A percentile compares a stretch with the other conserved stretches of the same genome.
Evolutionary conservation across 2,797 vertebrate genomes (phyloP).

Genomic region (Falco biarmicus): DNA sequence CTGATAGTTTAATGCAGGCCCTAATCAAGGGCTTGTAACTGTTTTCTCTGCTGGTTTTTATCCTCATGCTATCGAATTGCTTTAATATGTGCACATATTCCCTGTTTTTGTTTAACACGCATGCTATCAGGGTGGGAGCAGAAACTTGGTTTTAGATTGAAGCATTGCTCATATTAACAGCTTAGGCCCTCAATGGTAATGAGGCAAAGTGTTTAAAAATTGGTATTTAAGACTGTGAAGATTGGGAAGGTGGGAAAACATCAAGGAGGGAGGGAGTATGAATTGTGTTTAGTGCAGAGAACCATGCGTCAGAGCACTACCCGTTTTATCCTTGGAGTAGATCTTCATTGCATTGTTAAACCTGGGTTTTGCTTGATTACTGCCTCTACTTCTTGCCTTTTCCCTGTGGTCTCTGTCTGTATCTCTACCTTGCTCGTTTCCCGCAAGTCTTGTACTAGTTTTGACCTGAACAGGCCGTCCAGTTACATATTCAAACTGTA

Average conservation of each 20-base stretch:
- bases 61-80: constrained; percentile 13
- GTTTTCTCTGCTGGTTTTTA: constrained; percentile 60
- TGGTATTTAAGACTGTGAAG: not conserved
- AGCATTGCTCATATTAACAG: not conserved
- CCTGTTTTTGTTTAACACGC: not conserved
- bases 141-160: not conserved
- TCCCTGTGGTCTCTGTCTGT: accelerated
- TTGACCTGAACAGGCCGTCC: too few species aligned
- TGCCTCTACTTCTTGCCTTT: not conserved
- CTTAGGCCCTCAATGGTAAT: not conserved
- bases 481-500: accelerated
- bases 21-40: constrained; percentile 74
- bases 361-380: not conserved
- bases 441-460: not conserved
- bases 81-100: not conserved
- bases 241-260: not conserved
- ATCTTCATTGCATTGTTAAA: not conserved
- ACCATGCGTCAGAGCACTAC: not conserved
- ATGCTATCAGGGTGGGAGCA: not conserved
- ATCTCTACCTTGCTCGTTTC: not conserved
- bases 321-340: not conserved
- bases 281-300: not conserved
- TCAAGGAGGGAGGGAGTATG: not conserved
- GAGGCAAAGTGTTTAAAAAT: not conserved
- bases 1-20: constrained; percentile 70